Evolutionary conservation across 2,113 vertebrate species (phyloP), one percentile per base, ranked within the genome.

Genomic region (Lates calcarifer): DNA sequence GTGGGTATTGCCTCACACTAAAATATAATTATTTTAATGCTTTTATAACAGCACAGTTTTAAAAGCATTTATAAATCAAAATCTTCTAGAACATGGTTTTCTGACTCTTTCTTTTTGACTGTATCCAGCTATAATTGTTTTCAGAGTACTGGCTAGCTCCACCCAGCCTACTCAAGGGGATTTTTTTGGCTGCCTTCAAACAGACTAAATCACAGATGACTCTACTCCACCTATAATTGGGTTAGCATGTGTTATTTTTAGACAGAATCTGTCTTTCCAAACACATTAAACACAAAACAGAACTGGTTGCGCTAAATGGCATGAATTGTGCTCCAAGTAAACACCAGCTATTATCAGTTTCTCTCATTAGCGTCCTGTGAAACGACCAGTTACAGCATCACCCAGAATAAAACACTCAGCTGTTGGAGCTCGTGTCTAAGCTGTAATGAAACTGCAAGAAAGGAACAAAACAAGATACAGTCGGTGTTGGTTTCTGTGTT

Each of bases 221-320:
- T 88, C 28, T 62, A 81, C 85, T 84, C 86, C 84, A 84, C 84
- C 89, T 91, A 92, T 89, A 92, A 93, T 91, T 92, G 81, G 93
- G 87, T 89, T 88, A 90, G 80, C 35, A 53, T 87, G 81, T 82
- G 74, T 94, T 94, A 93, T 94, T 91, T 90, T 89, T 92, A 92
- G 89, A 73, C 60, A 26, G 20, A 74, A 69, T 80, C 63, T 18
- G 53, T 78, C 77, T 87, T 74, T 89, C 12, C 31, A 79, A 81
- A 87, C 64, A 58, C 79, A 77, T 76, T 65, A 56, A 83, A 83
- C 70, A 75, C 82, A 71, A 76, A 84, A 75, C 67, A 10, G 26
- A 71, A 89, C 75, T 71, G 18, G 68, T 73, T 51, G 24, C 11
- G 15, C 71, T 83, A 84, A 93, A 89, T 66, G 53, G 68, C 28